Conservation (phyloP, 2,888 invertebrate species). For the Epinotia demarniana region DNA sequence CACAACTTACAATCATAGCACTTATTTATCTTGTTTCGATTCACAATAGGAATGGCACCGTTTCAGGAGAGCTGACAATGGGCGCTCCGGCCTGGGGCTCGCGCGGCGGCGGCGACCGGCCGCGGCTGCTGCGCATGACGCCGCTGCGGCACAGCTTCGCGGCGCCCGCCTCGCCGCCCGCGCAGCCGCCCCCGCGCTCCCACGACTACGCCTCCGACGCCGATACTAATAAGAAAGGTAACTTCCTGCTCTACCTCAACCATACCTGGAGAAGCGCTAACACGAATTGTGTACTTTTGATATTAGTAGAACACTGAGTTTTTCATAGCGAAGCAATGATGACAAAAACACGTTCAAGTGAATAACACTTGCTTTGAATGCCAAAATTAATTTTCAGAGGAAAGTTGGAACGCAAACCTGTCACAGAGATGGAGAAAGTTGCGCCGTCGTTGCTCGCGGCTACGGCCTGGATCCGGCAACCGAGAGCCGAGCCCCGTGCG, state of each 20-base stretch:
- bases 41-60: neutral
- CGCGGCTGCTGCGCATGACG: conserved; percentile 84
- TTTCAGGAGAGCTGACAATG: conserved; percentile 58
- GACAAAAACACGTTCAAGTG: neutral
- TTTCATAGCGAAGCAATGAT: neutral
- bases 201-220: conserved; percentile 85
- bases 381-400: conserved; percentile 80
- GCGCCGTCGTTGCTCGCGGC: conserved; percentile 87
- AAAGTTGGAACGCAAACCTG: conserved; percentile 90
- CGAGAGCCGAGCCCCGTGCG: conserved; percentile 83
- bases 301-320: conserved; percentile 1
- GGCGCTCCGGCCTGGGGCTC: conserved; percentile 81
- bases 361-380: conserved; percentile 26
- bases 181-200: conserved; percentile 69
- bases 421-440: conserved; percentile 90
- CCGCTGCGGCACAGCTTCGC: conserved; percentile 85
- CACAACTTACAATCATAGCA: too few relatives aligned
- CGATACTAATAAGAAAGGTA: conserved; percentile 86
- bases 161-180: conserved; percentile 78
- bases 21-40: neutral
- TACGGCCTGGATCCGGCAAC: conserved; percentile 86
- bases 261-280: conserved; percentile 10
- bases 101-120: conserved; percentile 80
- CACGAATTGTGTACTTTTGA: conserved; percentile 1
- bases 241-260: conserved; percentile 41